Percentiles rank a stretch among this genome's conserved stretches.
Conservation (phyloP, 2,797 vertebrate species). For the Crenuchus spilurus region DNA sequence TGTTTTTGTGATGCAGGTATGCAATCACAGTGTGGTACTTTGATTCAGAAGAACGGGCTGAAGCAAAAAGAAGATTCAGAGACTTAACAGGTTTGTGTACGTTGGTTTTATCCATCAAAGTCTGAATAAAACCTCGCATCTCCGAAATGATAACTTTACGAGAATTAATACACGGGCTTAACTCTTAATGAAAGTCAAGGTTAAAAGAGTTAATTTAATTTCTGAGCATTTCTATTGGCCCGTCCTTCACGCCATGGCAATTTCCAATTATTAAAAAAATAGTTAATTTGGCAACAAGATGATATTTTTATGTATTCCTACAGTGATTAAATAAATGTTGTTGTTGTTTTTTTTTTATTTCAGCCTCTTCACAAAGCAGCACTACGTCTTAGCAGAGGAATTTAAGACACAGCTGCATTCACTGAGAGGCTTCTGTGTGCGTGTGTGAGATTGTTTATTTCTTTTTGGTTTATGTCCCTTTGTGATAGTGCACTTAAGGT, state of each 20-base stretch:
- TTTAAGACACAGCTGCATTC: not conserved
- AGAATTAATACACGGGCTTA: too few relatives aligned
- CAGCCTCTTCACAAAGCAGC: slow-evolving; percentile 57
- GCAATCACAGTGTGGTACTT: slow-evolving; percentile 98
- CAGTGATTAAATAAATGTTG: not conserved
- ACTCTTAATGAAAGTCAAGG: too few relatives aligned
- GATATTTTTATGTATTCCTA: too few relatives aligned
- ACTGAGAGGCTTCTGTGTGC: slow-evolving; percentile 12
- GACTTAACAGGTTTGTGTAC: slow-evolving; percentile 78
- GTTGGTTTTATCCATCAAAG: too few relatives aligned
- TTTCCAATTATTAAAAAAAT: too few relatives aligned
- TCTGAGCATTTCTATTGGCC: too few relatives aligned
- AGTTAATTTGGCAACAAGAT: too few relatives aligned
- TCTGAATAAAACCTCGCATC: too few relatives aligned
- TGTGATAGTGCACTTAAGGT: slow-evolving; percentile 53
- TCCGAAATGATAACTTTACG: too few relatives aligned
- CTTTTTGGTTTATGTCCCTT: slow-evolving; percentile 12
- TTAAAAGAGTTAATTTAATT: too few relatives aligned
- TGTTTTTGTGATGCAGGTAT: slow-evolving; percentile 76
- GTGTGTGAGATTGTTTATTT: slow-evolving; percentile 2
- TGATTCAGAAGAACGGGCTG: slow-evolving; percentile 91
- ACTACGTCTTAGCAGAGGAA: slow-evolving; percentile 42
- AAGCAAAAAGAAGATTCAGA: slow-evolving; percentile 90
- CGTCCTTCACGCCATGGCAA: too few relatives aligned
- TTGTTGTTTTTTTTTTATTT: slow-evolving; percentile 35